Evolutionary conservation across 2,113 vertebrate species (phyloP).

Genomic region (Trachemys scripta): DNA sequence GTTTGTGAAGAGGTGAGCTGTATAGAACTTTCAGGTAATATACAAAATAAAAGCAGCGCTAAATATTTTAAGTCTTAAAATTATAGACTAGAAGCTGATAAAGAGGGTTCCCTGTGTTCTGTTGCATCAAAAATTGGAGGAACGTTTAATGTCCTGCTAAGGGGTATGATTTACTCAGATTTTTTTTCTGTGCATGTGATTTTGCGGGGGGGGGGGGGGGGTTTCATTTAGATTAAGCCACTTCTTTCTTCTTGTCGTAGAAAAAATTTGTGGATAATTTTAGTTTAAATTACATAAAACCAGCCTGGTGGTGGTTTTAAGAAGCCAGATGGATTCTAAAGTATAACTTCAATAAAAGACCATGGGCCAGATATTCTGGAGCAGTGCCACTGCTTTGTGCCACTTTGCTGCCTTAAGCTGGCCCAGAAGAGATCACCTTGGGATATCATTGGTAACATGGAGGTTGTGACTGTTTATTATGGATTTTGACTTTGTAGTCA

Average conservation of each 20-base stretch:
- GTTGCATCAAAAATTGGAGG: not conserved
- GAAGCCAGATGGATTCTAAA: not conserved
- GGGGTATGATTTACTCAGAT: not conserved
- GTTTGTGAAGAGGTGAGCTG: not conserved
- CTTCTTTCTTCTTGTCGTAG: not conserved
- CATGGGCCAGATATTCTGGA: not conserved
- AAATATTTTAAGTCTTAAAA: constrained; percentile 6
- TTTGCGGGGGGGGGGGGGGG: not conserved
- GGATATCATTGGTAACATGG: not conserved
- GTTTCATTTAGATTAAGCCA: not conserved
- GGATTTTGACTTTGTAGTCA: not conserved
- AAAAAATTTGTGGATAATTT: not conserved
- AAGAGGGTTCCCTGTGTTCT: not conserved
- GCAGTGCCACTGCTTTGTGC: not conserved
- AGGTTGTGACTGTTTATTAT: not conserved
- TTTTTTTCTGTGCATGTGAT: not conserved
- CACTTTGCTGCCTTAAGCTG: not conserved
- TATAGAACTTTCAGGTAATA: constrained; percentile 6
- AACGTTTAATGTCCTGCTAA: not conserved
- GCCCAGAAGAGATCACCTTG: not conserved
- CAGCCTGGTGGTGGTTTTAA: not conserved
- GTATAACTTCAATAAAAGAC: not conserved
- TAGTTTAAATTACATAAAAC: not conserved
- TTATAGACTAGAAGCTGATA: not conserved
- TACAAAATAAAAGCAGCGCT: not conserved